These are phyloP conservation scores for Hyposoter didymator DNA, from an alignment of 2,888 invertebrate genomes.

Conservation along the genomic window DNA sequence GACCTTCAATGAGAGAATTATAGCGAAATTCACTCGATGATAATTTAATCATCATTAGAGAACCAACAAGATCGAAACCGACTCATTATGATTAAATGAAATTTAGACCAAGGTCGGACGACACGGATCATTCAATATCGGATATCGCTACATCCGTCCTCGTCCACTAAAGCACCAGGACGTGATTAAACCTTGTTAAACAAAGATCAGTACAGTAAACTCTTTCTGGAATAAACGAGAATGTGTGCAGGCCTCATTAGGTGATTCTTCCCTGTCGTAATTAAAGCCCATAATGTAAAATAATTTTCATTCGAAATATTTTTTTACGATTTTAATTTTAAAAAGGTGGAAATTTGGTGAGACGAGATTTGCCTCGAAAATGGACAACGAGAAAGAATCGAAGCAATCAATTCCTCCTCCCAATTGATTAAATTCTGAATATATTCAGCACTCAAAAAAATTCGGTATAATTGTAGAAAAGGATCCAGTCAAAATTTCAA, in stretches of 20 bases:
- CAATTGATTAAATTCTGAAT: no score
- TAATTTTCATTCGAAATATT: no score
- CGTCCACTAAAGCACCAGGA: constrained; percentile 19
- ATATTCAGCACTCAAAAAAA: no score
- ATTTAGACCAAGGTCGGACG: constrained; percentile 9
- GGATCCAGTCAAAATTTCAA: no score
- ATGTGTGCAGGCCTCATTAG: background rate
- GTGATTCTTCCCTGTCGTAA: background rate
- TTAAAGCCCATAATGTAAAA: no score
- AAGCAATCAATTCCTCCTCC: no score
- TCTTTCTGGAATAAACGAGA: constrained; percentile 13
- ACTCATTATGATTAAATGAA: background rate
- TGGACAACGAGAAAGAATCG: no score
- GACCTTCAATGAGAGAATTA: background rate
- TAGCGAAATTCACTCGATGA: background rate
- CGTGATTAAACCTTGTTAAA: constrained; percentile 30
- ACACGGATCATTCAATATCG: constrained; percentile 8
- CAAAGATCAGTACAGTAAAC: constrained; percentile 33
- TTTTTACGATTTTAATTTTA: no score
- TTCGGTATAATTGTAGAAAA: no score
- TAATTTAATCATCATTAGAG: background rate
- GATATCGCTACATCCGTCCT: background rate
- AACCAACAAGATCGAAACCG: background rate
- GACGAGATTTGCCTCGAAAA: no score
- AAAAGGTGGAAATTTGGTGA: no score